Conservation (phyloP, 2,113 vertebrate species). For the Myotis yumanensis region DNA sequence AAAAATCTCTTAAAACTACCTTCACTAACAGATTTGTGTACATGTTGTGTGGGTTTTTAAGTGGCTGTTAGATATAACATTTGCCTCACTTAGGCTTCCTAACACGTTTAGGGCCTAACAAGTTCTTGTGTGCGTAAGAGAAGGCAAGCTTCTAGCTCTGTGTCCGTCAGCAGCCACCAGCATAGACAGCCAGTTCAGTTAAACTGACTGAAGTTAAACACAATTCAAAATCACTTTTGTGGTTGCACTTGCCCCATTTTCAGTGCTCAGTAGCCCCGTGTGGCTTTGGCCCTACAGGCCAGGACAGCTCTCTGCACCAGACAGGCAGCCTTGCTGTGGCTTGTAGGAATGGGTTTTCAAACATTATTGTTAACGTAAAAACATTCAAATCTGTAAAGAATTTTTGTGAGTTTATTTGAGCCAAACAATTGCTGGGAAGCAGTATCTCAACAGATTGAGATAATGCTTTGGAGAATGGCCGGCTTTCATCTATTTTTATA, state of each 20-base stretch:
- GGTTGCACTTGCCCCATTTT: no score
- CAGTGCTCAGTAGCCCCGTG: fast-evolving
- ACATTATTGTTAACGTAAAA: not conserved
- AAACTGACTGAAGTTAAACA: not conserved
- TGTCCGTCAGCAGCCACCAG: not conserved
- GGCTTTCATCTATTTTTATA: no score
- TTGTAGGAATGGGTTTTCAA: not conserved
- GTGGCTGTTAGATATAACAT: not conserved
- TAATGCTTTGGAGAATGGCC: no score
- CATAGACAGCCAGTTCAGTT: not conserved
- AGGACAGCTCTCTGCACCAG: fast-evolving
- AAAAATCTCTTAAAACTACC: no score
- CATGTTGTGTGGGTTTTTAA: not conserved
- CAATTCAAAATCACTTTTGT: no score
- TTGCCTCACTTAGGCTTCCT: not conserved
- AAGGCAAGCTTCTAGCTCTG: not conserved
- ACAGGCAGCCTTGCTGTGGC: not conserved
- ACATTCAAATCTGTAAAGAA: no score
- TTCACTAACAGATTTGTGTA: not conserved
- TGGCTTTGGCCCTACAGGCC: fast-evolving
- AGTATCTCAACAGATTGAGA: no score
- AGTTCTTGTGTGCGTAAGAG: not conserved
- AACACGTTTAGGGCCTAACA: not conserved
- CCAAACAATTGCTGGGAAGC: no score
- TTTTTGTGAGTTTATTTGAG: no score